phyloP scores from a whole-genome alignment of 2,113 vertebrate species.

The Pteronura brasiliensis region DNA sequence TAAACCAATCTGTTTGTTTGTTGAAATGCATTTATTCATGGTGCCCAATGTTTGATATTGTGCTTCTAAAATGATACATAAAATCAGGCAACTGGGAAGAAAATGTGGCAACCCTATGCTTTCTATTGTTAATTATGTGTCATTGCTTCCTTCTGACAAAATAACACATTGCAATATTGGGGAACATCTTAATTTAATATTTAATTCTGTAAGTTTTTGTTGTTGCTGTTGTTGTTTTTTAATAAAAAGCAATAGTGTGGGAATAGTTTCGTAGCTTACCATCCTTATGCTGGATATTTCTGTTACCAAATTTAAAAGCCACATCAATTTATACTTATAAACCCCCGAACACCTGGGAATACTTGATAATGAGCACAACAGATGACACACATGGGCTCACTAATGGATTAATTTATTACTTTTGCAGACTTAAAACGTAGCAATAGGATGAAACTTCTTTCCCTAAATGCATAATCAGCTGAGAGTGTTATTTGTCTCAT shows the following conservation, averaged over 20 bases:
- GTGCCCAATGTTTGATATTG: background rate
- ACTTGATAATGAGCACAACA: constrained; percentile 65
- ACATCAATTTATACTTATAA: constrained; percentile 73
- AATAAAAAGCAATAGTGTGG: constrained; percentile 27
- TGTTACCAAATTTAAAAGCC: constrained; percentile 67
- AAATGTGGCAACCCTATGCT: background rate
- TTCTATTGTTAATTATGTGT: constrained; percentile 26
- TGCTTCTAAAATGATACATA: background rate
- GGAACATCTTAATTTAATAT: constrained; percentile 62
- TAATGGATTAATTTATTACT: constrained; percentile 78
- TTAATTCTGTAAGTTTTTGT: constrained; percentile 26
- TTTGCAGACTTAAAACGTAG: constrained; percentile 48
- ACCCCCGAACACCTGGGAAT: constrained; percentile 64
- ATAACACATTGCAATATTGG: constrained; percentile 39
- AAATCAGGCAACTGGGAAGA: constrained; percentile 54
- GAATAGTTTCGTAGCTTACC: constrained; percentile 55
- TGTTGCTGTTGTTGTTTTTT: no score
- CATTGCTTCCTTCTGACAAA: constrained; percentile 44
- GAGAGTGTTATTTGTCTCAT: constrained; percentile 59
- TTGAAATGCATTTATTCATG: background rate
- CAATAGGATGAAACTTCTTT: constrained; percentile 33
- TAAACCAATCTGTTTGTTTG: background rate
- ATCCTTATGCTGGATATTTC: constrained; percentile 46
- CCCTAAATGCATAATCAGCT: constrained; percentile 40
- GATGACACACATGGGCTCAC: constrained; percentile 59